phyloP scores from a whole-genome alignment of 2,113 vertebrate genomes.

The Ptychochromis oligacanthus region DNA sequence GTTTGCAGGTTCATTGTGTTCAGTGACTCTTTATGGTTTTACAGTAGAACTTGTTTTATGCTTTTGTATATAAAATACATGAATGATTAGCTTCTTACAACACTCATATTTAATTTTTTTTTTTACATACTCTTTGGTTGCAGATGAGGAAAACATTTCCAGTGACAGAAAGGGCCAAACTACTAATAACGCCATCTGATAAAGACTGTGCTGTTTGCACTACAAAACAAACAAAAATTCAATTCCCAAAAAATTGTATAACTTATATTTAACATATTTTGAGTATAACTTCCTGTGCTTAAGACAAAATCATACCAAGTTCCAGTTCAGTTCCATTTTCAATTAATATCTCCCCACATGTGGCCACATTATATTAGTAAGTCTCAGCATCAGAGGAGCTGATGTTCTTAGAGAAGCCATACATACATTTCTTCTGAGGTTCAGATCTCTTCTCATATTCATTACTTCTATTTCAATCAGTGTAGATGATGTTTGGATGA shows the following conservation, averaged over 20 bases:
- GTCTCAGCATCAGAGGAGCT: constrained; percentile 33
- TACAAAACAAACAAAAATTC: background rate
- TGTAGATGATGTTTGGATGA: constrained; percentile 18
- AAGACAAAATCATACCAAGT: background rate
- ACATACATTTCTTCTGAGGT: background rate
- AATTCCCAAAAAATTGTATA: background rate
- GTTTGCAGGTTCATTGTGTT: no score
- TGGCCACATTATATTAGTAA: constrained; percentile 51
- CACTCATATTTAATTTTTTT: no score
- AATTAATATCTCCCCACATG: constrained; percentile 51
- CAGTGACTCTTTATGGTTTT: no score
- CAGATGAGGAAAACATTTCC: background rate
- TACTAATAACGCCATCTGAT: background rate
- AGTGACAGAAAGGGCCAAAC: background rate
- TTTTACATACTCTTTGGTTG: no score
- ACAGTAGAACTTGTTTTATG: no score
- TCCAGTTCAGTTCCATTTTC: constrained; percentile 22
- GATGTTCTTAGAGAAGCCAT: background rate
- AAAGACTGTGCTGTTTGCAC: background rate
- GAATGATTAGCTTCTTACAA: no score
- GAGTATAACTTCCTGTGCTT: no score
- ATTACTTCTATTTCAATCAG: background rate
- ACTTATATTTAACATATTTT: no score
- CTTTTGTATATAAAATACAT: no score
- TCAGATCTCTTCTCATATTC: background rate